These are phyloP conservation scores for Artemia franciscana DNA, from an alignment of 1,140 invertebrate genomes.

Conservation along the genomic window DNA sequence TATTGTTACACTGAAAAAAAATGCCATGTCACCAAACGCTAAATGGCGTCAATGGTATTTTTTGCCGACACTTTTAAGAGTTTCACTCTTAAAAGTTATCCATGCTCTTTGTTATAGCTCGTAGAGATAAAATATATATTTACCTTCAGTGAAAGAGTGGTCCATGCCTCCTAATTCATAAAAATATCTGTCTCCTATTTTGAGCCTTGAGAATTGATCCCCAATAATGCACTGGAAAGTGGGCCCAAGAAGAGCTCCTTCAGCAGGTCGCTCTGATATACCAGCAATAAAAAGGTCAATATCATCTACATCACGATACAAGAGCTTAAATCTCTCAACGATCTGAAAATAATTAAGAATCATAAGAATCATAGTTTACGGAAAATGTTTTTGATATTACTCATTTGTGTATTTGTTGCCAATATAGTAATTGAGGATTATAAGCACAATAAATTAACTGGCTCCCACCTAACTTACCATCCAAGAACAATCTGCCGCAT, in stretches of 20 bases:
- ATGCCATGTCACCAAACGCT: no score
- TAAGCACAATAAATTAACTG: no score
- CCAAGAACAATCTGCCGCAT: no score
- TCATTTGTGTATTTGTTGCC: no score
- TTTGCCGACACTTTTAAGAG: no score
- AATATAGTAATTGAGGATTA: no score
- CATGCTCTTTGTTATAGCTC: no score
- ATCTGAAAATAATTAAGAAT: slow-evolving; percentile 10
- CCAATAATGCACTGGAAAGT: slow-evolving; percentile 20
- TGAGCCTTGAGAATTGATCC: slow-evolving; percentile 18
- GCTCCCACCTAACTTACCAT: no score
- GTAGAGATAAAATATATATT: background rate
- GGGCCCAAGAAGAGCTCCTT: slow-evolving; percentile 21
- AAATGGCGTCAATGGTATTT: no score
- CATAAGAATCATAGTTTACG: background rate
- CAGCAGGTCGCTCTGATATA: slow-evolving; percentile 16
- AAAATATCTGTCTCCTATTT: slow-evolving; percentile 19
- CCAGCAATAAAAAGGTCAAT: slow-evolving; percentile 21
- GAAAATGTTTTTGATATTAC: no score
- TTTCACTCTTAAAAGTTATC: no score
- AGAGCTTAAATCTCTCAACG: slow-evolving; percentile 9
- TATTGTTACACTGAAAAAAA: no score
- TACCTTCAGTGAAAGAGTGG: slow-evolving; percentile 19
- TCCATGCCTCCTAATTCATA: slow-evolving; percentile 18
- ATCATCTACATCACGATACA: slow-evolving; percentile 19